Percentiles rank a stretch among this genome's conserved stretches.
phyloP scores from a whole-genome alignment of 1,140 invertebrate species.

The Euura saliciscinereae region DNA sequence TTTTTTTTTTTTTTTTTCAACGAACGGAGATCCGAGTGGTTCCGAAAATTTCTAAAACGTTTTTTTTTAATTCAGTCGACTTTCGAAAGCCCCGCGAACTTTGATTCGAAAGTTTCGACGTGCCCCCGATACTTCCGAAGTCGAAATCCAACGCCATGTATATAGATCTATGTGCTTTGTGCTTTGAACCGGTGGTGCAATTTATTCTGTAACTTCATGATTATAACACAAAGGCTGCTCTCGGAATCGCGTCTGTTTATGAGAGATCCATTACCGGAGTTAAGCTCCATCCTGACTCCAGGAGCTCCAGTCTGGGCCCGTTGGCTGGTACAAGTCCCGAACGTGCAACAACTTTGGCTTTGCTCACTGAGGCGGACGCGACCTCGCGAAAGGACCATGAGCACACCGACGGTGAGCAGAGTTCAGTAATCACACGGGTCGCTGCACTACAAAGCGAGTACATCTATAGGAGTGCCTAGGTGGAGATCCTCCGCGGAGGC shows the following conservation, averaged over 20 bases:
- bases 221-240: slow-evolving; percentile 1
- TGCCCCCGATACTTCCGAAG: no score
- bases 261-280: slow-evolving; percentile 6
- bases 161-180: no score
- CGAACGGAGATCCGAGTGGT: no score
- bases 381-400: slow-evolving; percentile 31
- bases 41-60: no score
- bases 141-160: no score
- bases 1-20: no score
- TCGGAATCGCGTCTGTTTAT: slow-evolving; percentile 2
- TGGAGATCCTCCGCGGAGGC: no score
- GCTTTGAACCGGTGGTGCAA: not conserved
- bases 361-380: slow-evolving; percentile 35
- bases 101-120: no score
- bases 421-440: slow-evolving; percentile 57
- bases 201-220: slow-evolving; percentile 5
- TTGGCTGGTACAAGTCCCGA: not conserved
- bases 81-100: no score
- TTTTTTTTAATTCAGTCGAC: no score
- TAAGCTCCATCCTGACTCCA: slow-evolving; percentile 2
- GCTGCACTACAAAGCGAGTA: slow-evolving; percentile 54
- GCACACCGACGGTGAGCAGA: slow-evolving; percentile 30
- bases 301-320: not conserved
- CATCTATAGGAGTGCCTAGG: slow-evolving; percentile 8
- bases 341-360: slow-evolving; percentile 29